Evolutionary conservation across 2,113 vertebrate species (phyloP).

Genomic region (Ondatra zibethicus): DNA sequence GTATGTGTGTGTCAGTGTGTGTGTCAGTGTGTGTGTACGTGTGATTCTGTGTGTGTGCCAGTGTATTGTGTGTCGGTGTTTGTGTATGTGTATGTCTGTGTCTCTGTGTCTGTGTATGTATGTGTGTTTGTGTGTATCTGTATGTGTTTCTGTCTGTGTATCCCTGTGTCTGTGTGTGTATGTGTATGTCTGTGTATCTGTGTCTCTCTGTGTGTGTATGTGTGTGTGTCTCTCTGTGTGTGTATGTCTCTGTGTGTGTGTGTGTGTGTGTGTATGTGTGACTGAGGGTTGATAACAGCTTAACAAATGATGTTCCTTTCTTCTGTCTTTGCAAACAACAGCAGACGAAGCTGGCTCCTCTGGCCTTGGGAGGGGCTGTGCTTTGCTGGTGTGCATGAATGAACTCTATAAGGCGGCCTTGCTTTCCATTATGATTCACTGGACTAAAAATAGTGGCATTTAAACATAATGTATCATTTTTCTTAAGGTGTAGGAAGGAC

Average conservation of each 20-base stretch:
- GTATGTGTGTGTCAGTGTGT: neutral
- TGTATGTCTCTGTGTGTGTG: too few species aligned
- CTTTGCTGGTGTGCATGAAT: neutral
- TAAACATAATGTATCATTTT: slow-evolving; percentile 36
- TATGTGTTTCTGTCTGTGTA: too few species aligned
- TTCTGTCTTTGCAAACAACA: slow-evolving; percentile 58
- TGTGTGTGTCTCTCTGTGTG: too few species aligned
- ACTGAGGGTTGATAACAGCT: slow-evolving; percentile 45
- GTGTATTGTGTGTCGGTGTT: neutral
- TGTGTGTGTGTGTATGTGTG: too few species aligned
- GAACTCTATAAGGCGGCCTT: slow-evolving; percentile 29
- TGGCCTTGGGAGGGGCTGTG: slow-evolving; percentile 68
- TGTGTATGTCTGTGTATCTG: too few species aligned
- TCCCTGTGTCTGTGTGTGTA: too few species aligned
- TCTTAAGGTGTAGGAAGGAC: neutral
- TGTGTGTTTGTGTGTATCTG: too few species aligned
- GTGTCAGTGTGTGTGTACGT: neutral
- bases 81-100: too few species aligned
- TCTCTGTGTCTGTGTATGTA: too few species aligned
- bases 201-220: too few species aligned
- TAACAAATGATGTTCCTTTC: slow-evolving; percentile 56
- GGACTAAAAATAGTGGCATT: slow-evolving; percentile 59
- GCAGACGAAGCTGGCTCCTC: slow-evolving; percentile 71
- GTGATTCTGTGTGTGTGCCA: neutral
- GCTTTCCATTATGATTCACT: slow-evolving; percentile 28